These are phyloP conservation scores for Euproctis similis DNA, from an alignment of 2,888 invertebrate genomes.

Conservation along the genomic window DNA sequence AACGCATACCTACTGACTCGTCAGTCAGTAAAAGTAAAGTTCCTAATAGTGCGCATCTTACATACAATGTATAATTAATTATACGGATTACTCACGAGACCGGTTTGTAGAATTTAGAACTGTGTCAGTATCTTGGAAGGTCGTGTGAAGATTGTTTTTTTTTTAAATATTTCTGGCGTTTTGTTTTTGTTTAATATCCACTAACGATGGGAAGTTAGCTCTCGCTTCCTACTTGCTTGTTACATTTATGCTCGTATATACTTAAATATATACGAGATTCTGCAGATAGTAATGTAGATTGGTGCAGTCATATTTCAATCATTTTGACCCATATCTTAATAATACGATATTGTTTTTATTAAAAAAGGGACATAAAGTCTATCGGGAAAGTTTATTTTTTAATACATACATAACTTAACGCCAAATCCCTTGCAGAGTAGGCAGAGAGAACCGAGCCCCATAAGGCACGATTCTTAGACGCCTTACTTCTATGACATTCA, in stretches of 20 bases:
- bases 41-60: conserved; percentile 50
- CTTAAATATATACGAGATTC: too few relatives aligned
- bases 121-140: conserved; percentile 45
- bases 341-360: too few relatives aligned
- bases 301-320: conserved; percentile 8
- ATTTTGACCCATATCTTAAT: too few relatives aligned
- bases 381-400: too few relatives aligned
- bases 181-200: conserved; percentile 7
- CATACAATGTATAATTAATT: conserved; percentile 38
- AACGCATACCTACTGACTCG: conserved; percentile 50
- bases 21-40: conserved; percentile 70
- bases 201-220: conserved; percentile 16
- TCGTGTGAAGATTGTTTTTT: conserved; percentile 25
- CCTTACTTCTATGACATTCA: too few relatives aligned
- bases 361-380: too few relatives aligned
- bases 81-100: conserved; percentile 32
- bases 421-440: too few relatives aligned
- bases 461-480: too few relatives aligned
- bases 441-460: too few relatives aligned
- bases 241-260: too few relatives aligned
- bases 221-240: conserved; percentile 26
- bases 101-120: conserved; percentile 32
- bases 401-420: too few relatives aligned
- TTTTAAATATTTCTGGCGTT: conserved; percentile 11
- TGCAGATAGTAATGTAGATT: conserved; percentile 2